These are phyloP conservation scores for Macrosiphum euphorbiae DNA, from an alignment of 2,888 invertebrate species.

Conservation along the genomic window DNA sequence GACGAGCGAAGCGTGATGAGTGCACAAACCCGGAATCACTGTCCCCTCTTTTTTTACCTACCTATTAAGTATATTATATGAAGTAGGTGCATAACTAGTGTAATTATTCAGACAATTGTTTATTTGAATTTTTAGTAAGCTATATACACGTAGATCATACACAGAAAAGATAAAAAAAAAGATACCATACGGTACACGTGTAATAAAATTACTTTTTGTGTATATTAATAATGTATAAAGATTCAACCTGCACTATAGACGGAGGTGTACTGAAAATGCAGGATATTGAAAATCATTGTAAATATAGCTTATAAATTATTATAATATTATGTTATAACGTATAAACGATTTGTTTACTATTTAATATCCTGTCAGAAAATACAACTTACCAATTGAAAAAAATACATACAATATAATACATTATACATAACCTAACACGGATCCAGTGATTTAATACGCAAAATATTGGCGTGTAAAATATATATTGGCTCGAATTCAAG, in stretches of 20 bases:
- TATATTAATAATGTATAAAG: not conserved
- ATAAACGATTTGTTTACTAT: not conserved
- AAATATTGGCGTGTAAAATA: not conserved
- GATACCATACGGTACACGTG: no score
- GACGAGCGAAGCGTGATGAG: conserved; percentile 9
- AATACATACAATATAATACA: not conserved
- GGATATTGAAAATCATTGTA: not conserved
- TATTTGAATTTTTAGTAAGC: not conserved
- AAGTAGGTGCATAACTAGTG: not conserved
- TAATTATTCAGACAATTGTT: not conserved
- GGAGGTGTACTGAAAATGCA: not conserved
- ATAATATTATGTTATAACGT: not conserved
- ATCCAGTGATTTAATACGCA: not conserved
- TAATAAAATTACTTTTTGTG: no score
- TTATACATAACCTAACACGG: not conserved
- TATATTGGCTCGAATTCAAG: not conserved
- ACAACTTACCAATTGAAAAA: not conserved
- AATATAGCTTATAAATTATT: not conserved
- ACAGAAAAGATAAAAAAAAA: not conserved
- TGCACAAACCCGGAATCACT: not conserved
- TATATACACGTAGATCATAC: not conserved
- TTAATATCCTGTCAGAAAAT: not conserved
- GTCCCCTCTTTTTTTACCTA: not conserved
- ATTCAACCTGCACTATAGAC: not conserved
- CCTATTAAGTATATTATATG: not conserved